Evolutionary conservation across 2,113 vertebrate genomes (phyloP).

Genomic region (Macquaria ambigua): DNA sequence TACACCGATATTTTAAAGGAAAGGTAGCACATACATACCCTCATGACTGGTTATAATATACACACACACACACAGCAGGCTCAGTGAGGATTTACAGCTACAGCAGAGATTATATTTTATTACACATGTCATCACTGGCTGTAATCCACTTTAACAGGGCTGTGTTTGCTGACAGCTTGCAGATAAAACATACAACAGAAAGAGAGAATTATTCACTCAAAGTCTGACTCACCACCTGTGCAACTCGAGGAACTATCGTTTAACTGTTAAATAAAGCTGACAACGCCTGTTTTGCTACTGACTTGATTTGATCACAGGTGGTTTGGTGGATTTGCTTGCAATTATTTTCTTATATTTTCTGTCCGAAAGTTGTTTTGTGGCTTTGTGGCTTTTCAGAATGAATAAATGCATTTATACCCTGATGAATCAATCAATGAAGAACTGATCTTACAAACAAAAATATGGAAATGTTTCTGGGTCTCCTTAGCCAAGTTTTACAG

Average conservation of each 20-base stretch:
- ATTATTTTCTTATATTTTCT: neutral
- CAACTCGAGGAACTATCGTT: neutral
- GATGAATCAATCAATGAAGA: neutral
- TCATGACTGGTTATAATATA: constrained; percentile 26
- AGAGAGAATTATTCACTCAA: constrained; percentile 28
- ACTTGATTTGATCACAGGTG: neutral
- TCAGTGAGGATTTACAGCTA: constrained; percentile 61
- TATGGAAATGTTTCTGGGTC: neutral
- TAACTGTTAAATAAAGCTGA: neutral
- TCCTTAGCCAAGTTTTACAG: neutral
- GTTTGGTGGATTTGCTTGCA: neutral
- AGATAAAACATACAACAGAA: constrained; percentile 15
- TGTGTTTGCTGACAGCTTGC: constrained; percentile 50
- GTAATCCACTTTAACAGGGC: constrained; percentile 69
- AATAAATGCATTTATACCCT: neutral
- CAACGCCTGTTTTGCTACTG: neutral
- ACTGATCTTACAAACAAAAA: neutral
- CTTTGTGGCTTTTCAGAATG: neutral
- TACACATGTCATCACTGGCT: constrained; percentile 49
- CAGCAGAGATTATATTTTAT: constrained; percentile 66
- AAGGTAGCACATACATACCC: neutral
- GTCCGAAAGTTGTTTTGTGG: neutral
- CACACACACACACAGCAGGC: constrained; percentile 29
- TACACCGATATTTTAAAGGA: neutral
- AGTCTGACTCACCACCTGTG: constrained; percentile 14